These are phyloP conservation scores for Chaenodraco wilsoni DNA, from an alignment of 2,797 vertebrate species.

Conservation along the genomic window DNA sequence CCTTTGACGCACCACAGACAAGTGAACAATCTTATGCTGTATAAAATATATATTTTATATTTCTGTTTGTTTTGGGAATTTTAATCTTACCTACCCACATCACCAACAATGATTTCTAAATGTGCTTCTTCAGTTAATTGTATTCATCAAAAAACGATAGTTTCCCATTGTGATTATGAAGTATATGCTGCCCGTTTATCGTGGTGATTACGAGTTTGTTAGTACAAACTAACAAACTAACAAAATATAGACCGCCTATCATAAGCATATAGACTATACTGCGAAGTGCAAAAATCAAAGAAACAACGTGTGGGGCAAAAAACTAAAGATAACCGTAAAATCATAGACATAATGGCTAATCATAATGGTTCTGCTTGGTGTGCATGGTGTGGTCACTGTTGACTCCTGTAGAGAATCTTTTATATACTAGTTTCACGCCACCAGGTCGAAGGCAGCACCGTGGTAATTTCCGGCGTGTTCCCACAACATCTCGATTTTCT, in stretches of 20 bases:
- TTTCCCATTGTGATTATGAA: not conserved
- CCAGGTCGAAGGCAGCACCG: constrained; percentile 75
- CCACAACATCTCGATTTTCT: constrained; percentile 85
- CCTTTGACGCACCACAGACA: not conserved
- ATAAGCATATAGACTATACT: not conserved
- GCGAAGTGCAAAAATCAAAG: not conserved
- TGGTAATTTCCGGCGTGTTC: constrained; percentile 82
- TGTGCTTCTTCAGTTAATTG: not conserved
- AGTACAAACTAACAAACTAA: not conserved
- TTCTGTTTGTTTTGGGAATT: not conserved
- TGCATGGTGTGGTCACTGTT: constrained; percentile 44
- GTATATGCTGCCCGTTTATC: not conserved
- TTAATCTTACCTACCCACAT: not conserved
- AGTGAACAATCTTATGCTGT: not conserved
- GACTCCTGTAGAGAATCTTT: constrained; percentile 77
- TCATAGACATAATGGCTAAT: constrained; percentile 66
- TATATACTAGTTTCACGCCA: constrained; percentile 83
- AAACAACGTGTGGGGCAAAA: constrained; percentile 69
- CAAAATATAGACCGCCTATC: not conserved
- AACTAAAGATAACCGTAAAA: constrained; percentile 59
- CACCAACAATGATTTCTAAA: not conserved
- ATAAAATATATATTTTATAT: not conserved
- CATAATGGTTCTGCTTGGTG: constrained; percentile 52
- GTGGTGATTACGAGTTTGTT: not conserved
- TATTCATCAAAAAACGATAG: not conserved